Percentiles rank a stretch among this genome's conserved stretches.
Conservation (phyloP, 2,797 vertebrate genomes). For the Mormyrus hasselquistii region DNA sequence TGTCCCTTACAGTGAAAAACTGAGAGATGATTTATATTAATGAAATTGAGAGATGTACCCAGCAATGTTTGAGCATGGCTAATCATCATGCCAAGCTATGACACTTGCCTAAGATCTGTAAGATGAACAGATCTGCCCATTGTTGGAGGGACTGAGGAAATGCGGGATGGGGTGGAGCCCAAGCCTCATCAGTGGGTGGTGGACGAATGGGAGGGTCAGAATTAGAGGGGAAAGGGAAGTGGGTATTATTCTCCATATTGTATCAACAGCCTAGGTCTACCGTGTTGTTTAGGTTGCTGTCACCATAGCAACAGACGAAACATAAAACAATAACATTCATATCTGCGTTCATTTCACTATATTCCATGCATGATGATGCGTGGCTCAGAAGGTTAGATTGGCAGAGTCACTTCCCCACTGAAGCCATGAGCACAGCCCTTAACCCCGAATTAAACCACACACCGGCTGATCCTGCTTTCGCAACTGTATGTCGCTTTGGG, state of each 20-base stretch:
- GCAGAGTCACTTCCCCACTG: background rate
- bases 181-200: background rate
- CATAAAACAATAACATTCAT: background rate
- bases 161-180: background rate
- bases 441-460: background rate
- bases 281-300: background rate
- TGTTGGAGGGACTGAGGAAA: background rate
- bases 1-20: background rate
- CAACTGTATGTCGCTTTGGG: background rate
- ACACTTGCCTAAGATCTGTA: background rate
- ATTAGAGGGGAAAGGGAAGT: background rate
- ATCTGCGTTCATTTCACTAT: background rate
- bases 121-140: background rate
- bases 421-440: background rate
- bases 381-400: background rate
- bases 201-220: background rate
- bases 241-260: background rate
- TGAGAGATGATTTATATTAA: background rate
- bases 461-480: background rate
- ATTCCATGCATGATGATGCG: background rate
- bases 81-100: background rate
- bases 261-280: background rate
- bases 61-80: background rate
- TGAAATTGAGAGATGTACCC: background rate
- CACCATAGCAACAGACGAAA: background rate